Evolutionary conservation across 2,888 invertebrate genomes (phyloP).

Genomic region (Harpalus rufipes): DNA sequence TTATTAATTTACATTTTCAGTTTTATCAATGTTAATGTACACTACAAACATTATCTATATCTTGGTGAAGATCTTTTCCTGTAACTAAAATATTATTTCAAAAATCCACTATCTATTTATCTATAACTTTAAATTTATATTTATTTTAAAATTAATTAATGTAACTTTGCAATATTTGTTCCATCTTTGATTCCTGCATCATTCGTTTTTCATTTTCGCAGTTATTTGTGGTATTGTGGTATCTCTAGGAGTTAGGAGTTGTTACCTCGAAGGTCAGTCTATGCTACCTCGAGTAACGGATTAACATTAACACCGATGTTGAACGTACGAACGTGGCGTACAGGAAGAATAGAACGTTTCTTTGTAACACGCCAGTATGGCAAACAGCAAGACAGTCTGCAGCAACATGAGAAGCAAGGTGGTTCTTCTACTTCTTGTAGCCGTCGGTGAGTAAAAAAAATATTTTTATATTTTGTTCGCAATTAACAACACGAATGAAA

Average conservation of each 20-base stretch:
- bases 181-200: too few relatives aligned
- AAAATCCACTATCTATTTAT: too few relatives aligned
- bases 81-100: too few relatives aligned
- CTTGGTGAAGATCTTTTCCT: too few relatives aligned
- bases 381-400: slow-evolving; percentile 40
- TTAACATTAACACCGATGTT: background rate
- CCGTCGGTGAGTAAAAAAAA: slow-evolving; percentile 51
- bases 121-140: too few relatives aligned
- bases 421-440: slow-evolving; percentile 39
- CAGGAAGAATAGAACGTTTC: slow-evolving; percentile 59
- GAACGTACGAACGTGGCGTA: slow-evolving; percentile 8
- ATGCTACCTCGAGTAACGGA: slow-evolving; percentile 49
- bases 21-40: too few relatives aligned
- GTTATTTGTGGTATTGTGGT: background rate
- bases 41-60: too few relatives aligned
- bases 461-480: background rate
- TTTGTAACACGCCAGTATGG: slow-evolving; percentile 39
- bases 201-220: background rate
- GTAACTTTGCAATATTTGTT: too few relatives aligned
- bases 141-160: too few relatives aligned
- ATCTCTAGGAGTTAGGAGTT: background rate
- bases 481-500: background rate
- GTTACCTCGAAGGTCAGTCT: slow-evolving; percentile 29
- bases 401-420: slow-evolving; percentile 46
- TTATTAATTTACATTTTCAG: too few relatives aligned